These are phyloP conservation scores for Aplysina aerophoba DNA, from an alignment of 37 sponge, comb jelly and placozoan species.

Conservation along the genomic window DNA sequence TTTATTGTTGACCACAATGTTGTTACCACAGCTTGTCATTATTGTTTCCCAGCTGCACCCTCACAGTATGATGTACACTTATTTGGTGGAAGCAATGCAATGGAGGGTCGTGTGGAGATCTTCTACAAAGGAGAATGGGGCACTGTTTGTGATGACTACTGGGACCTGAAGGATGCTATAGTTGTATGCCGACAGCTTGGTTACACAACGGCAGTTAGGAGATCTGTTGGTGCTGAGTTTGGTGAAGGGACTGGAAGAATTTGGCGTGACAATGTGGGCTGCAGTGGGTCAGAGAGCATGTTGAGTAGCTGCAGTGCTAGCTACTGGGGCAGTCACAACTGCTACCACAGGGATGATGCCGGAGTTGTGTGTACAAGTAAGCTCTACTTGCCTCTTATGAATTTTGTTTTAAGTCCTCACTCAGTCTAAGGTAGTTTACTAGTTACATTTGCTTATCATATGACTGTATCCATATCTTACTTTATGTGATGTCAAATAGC, in stretches of 20 bases:
- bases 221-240: neutral
- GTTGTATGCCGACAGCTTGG: slow-evolving; percentile 44
- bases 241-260: slow-evolving; percentile 2
- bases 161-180: slow-evolving; percentile 27
- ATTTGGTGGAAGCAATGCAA: neutral
- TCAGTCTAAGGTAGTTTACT: too few species aligned
- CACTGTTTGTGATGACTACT: slow-evolving; percentile 39
- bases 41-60: too few species aligned
- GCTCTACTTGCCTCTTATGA: too few species aligned
- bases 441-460: too few species aligned
- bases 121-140: slow-evolving; percentile 36
- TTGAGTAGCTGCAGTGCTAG: neutral
- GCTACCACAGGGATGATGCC: slow-evolving; percentile 31
- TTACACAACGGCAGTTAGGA: slow-evolving; percentile 5
- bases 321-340: slow-evolving; percentile 10
- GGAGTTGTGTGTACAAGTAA: slow-evolving; percentile 12
- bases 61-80: neutral
- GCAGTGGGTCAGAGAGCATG: slow-evolving; percentile 22
- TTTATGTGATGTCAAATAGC: too few species aligned
- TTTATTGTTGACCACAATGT: too few species aligned
- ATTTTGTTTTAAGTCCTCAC: too few species aligned
- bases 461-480: too few species aligned
- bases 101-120: slow-evolving; percentile 13
- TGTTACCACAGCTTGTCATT: too few species aligned
- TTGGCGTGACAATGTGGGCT: slow-evolving; percentile 43